Percentiles rank a stretch among this genome's conserved stretches.
Evolutionary conservation across 1,140 invertebrate species (phyloP).

Genomic region (Caenorhabditis tropicalis): DNA sequence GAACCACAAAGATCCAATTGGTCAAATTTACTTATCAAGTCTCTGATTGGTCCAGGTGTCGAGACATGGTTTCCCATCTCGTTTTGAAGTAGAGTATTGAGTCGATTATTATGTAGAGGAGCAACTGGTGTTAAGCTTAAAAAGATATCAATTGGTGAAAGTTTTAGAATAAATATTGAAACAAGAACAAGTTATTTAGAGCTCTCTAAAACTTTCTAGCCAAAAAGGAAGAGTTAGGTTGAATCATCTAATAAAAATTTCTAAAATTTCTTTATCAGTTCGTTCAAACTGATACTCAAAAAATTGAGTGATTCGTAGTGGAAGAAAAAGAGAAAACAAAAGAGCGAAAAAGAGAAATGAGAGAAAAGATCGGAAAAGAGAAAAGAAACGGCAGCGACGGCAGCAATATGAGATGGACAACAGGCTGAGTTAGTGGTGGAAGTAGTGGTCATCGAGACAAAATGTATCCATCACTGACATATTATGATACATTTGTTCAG

Average conservation of each 20-base stretch:
- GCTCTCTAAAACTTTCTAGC: no score
- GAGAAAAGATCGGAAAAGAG: neutral
- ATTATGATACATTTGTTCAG: constrained; percentile 28
- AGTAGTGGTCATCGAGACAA: neutral
- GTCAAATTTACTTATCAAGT: constrained; percentile 3
- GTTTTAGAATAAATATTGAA: no score
- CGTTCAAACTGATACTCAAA: neutral
- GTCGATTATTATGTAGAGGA: neutral
- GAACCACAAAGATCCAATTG: constrained; percentile 24
- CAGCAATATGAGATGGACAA: neutral
- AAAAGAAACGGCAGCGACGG: neutral
- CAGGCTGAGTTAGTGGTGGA: neutral
- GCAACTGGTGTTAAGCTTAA: neutral
- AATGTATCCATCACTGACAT: neutral
- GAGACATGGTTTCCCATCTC: constrained; percentile 32
- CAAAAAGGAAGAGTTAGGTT: no score
- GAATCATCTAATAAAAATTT: neutral
- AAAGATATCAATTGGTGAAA: no score
- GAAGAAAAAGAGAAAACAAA: neutral
- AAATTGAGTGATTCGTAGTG: neutral
- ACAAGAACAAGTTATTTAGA: no score
- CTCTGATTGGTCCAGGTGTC: neutral
- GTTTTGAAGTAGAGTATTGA: neutral
- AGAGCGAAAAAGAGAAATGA: neutral
- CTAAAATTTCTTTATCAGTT: neutral